Evolutionary conservation across 2,888 invertebrate species (phyloP).

Genomic region (Bellardia pandia): DNA sequence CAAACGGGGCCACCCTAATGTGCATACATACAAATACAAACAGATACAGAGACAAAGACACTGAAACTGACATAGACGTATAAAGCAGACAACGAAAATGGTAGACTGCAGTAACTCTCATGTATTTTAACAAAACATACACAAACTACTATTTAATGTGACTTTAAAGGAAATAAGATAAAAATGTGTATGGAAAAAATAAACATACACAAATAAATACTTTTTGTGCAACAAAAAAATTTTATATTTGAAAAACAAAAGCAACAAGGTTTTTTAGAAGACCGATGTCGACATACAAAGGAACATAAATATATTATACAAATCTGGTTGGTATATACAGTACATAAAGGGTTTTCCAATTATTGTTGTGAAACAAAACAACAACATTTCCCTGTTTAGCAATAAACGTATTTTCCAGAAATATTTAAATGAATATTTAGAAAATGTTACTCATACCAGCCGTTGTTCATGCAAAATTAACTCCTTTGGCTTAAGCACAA

Average conservation of each 20-base stretch:
- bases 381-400: too few species aligned
- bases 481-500: too few species aligned
- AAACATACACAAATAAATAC: conserved; percentile 8
- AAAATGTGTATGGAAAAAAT: neutral
- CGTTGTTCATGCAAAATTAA: too few species aligned
- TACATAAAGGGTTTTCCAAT: neutral
- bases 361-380: too few species aligned
- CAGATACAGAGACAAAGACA: conserved; percentile 18
- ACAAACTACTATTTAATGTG: conserved; percentile 22
- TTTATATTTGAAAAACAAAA: neutral
- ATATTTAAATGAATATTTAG: too few species aligned
- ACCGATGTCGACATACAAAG: conserved; percentile 14
- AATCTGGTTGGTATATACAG: neutral
- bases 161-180: conserved; percentile 39
- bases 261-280: conserved; percentile 16
- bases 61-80: conserved; percentile 38
- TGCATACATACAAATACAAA: neutral
- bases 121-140: neutral
- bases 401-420: too few species aligned
- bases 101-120: conserved; percentile 19
- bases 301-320: neutral
- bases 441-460: too few species aligned
- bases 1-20: too few species aligned
- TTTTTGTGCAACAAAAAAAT: neutral
- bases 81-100: conserved; percentile 45